Base-by-base conservation (phyloP, 2,797 vertebrate species). In the Gouania willdenowi region DNA sequence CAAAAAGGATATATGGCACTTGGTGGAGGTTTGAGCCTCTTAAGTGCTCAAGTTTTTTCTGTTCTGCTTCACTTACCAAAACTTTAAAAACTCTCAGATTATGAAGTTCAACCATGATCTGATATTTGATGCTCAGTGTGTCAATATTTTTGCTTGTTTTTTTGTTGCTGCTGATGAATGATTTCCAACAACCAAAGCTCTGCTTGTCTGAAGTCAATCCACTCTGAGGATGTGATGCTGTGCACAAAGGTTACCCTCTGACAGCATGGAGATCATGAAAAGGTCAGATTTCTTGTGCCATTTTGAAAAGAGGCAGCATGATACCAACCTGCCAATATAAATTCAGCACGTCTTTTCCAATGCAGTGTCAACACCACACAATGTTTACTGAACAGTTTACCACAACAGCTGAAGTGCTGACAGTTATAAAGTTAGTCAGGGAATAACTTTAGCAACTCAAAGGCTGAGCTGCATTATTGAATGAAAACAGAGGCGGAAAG, bases 281-380 rank as follows among this genome's bases (percentile, higher is more conserved):
- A 87, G 85, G 85, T 82, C 81, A 81, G 58, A 73, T 36, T 70
- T 41, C 40, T 63, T 22, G 51, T 82, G 77, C 81, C 81, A 84
- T 86, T 85, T 85, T 53, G 72, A 68, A 70, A 77, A 80, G 78
- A 79, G 71, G 69, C 77, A 36, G 59, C 38, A 52, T 70, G 77
- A 81, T 71, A 65, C 65, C 48, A 28, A 71, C 23, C 67, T 86
- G 73, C 71, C 82, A 77, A 86, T 83, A 84, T 52, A 36, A 71
- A 74, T 79, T 65, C 64, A 70, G 44, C 63, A 37, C 39, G 49
- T 75, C 67, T 68, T 78, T 75, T 80, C 78, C 66, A 72, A 53
- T 42, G 8, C 36, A 51, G 41, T 41, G 32, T 55, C 60, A 51
- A 57, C 61, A 43, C 33, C 50, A 9, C 24, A 54, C 26, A 24